Evolutionary conservation across 2,113 vertebrate genomes (phyloP).

Genomic region (Megaptera novaeangliae): DNA sequence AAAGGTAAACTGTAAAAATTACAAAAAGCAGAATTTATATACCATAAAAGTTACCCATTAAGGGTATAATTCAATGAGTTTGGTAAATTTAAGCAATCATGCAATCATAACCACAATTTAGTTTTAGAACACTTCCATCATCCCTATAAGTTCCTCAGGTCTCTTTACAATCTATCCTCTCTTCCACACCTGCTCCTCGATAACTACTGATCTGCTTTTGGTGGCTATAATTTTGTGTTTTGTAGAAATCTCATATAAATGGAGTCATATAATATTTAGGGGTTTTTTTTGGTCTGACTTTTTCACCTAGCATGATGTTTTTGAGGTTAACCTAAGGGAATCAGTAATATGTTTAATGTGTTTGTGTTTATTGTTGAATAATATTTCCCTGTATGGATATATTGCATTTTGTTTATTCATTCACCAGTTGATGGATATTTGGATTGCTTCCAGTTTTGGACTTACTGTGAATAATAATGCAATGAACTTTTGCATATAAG

Average conservation of each 20-base stretch:
- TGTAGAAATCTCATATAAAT: not conserved
- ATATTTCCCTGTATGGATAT: not conserved
- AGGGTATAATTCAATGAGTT: not conserved
- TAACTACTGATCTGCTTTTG: not conserved
- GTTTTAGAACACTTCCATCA: not conserved
- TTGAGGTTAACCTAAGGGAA: not conserved
- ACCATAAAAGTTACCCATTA: not conserved
- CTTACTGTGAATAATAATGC: not conserved
- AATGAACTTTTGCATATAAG: not conserved
- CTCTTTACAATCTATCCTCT: not conserved
- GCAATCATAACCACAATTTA: not conserved
- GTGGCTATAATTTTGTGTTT: not conserved
- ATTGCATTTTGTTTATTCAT: not conserved
- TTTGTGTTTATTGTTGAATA: not conserved
- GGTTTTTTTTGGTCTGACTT: not conserved
- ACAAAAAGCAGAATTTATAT: not conserved
- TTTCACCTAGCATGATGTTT: not conserved
- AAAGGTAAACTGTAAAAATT: too few relatives aligned
- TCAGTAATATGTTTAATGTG: not conserved
- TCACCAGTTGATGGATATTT: not conserved
- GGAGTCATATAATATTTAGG: not conserved
- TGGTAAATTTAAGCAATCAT: not conserved
- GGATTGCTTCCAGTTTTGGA: not conserved
- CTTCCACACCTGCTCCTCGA: not conserved
- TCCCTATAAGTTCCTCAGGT: not conserved